phyloP scores from a whole-genome alignment of 2,113 vertebrate genomes.

The rat (Rattus norvegicus) region GRCr8 NC_086024.1:52035001-52035500 shows the following conservation, averaged over 20 bases:
- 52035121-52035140: not conserved
- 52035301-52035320: too few relatives aligned
- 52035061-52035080: not conserved
- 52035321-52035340: not conserved
- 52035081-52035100: not conserved
- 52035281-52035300: not conserved
- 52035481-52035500: too few relatives aligned
- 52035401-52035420: too few relatives aligned
- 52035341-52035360: not conserved
- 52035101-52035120: not conserved
- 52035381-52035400: too few relatives aligned
- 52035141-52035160: not conserved
- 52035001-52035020: not conserved
- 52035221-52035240: not conserved
- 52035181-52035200: not conserved
- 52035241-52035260: not conserved
- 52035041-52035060: too few relatives aligned
- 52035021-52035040: not conserved
- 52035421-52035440: not conserved
- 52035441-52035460: not conserved
- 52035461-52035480: fast-evolving
- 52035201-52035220: not conserved
- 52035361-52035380: not conserved
- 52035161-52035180: not conserved
- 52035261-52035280: not conserved